phyloP scores from a whole-genome alignment of 2,113 vertebrate genomes.

The Indicator maculatus region DNA sequence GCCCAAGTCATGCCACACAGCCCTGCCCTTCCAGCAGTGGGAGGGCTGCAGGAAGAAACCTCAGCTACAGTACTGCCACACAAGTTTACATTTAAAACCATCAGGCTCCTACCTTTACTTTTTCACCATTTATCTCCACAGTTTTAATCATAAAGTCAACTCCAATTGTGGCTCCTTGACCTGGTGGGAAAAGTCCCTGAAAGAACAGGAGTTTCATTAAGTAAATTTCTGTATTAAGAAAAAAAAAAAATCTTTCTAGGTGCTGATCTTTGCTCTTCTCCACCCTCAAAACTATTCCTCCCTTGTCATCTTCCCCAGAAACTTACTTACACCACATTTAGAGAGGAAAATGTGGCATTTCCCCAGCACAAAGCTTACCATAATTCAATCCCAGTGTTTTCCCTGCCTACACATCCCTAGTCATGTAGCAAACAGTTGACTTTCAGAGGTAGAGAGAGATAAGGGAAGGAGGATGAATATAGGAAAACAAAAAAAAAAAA shows the following conservation, averaged over 20 bases:
- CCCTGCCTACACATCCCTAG: background rate
- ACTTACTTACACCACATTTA: background rate
- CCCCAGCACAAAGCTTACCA: background rate
- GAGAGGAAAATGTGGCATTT: background rate
- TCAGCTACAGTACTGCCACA: background rate
- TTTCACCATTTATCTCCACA: slow-evolving; percentile 97
- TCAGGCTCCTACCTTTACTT: slow-evolving; percentile 89
- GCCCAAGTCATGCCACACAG: background rate
- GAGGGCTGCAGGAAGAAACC: background rate
- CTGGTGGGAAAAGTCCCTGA: slow-evolving; percentile 97
- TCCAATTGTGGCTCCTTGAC: slow-evolving; percentile 98
- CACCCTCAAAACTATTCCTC: background rate
- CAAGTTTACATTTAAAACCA: background rate
- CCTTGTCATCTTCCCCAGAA: accelerated
- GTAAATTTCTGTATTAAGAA: background rate
- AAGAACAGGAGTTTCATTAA: slow-evolving; percentile 30
- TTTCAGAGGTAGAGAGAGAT: background rate
- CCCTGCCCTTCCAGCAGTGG: accelerated
- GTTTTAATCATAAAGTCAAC: slow-evolving; percentile 99
- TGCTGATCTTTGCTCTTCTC: background rate
- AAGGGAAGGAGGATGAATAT: background rate
- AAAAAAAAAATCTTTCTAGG: background rate
- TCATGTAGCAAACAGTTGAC: background rate
- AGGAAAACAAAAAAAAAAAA: background rate
- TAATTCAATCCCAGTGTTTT: background rate